Base-by-base conservation (phyloP, 2,888 invertebrate genomes). In the Neria commutata region DNA sequence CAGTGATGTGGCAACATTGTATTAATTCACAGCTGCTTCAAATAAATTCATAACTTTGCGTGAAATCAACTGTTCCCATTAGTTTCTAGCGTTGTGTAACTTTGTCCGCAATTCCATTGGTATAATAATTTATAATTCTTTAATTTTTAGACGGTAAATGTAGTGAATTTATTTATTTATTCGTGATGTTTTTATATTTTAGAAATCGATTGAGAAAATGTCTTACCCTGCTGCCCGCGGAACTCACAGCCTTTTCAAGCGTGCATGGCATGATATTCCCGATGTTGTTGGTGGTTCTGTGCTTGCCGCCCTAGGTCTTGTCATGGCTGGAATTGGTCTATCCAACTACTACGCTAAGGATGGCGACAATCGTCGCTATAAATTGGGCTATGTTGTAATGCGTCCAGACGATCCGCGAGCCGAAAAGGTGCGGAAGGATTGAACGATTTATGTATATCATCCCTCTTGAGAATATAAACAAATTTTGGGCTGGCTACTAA, bases 331-430 rank as follows among this genome's bases (percentile, higher is more conserved):
- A 19, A 49, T 82, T 34, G 86, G 85, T 2, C 66, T 84, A 49
- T 77, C 79, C 60, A 84, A 83, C 34, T 87, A 89, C 67, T 72
- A 82, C 21, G 80, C 83, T 60, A 84, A 83, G 37, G 88, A 89
- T 73, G 87, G 88, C 53, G 88, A 89, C 72, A 89, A 89, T 71
- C 84, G 86, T 62, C 85, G 84, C 71, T 89, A 89, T 79, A 90
- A 89, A 77, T 70, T 79, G 37, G 79, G 83, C 19, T 89, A 87
- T 73, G 85, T 87, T 33, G 85, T 90, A 8, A 84, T 87, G 79
- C 84, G 90, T 61, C 85, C 89, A 14, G 89, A 89, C 68, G 90
- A 90, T 74, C 90, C 90, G 1, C 83, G 83, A 72, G 87, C 81
- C 17, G 80, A 83, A 47, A 83, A 81, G 72, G 84, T 89, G 42